phyloP scores from a whole-genome alignment of 1,140 invertebrate species.

The Drosophila kohkoa region DNA sequence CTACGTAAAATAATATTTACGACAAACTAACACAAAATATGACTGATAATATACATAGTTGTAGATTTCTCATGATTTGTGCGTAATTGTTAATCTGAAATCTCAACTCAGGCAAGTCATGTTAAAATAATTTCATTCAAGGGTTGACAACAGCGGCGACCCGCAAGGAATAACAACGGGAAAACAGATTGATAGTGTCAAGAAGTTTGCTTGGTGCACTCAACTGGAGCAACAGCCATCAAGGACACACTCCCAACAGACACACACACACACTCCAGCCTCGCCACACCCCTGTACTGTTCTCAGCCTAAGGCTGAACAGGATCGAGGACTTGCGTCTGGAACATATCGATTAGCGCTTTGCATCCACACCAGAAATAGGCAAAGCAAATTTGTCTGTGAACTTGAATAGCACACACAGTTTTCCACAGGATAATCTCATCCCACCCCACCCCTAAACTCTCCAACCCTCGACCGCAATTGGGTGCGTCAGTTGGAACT shows the following conservation, averaged over 20 bases:
- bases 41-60: not conserved
- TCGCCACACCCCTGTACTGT: conserved; percentile 20
- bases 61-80: not conserved
- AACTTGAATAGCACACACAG: conserved; percentile 37
- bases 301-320: not conserved
- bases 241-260: conserved; percentile 42
- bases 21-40: not conserved
- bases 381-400: conserved; percentile 57
- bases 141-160: conserved; percentile 47
- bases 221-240: conserved; percentile 52
- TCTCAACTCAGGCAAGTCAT: conserved; percentile 31
- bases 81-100: conserved; percentile 47
- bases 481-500: conserved; percentile 58
- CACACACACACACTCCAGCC: conserved; percentile 9
- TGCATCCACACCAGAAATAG: conserved; percentile 61
- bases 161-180: conserved; percentile 10
- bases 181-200: conserved; percentile 78
- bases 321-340: conserved; percentile 56
- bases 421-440: conserved; percentile 75
- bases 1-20: not conserved
- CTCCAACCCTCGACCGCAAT: conserved; percentile 56
- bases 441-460: conserved; percentile 20
- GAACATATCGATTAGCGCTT: conserved; percentile 77
- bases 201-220: conserved; percentile 43
- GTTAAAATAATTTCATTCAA: conserved; percentile 52